Evolutionary conservation across 2,888 invertebrate species (phyloP).

Genomic region (Trachelus stipa): DNA sequence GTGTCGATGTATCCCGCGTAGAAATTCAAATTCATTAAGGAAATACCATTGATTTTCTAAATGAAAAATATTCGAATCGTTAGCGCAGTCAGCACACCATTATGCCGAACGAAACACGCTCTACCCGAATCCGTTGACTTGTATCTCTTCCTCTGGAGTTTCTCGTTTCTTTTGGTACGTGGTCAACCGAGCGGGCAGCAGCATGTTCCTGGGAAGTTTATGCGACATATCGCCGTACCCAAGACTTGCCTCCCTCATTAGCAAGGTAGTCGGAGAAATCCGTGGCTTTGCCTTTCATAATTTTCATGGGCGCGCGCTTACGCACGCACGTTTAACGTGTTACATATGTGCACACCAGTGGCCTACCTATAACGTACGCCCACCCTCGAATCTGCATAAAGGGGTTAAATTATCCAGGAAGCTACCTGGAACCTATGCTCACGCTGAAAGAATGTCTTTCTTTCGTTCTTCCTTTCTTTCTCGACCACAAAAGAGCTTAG

Average conservation of each 20-base stretch:
- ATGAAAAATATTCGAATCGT: background rate
- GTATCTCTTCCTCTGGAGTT: background rate
- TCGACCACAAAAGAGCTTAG: slow-evolving; percentile 8
- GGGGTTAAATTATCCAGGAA: slow-evolving; percentile 50
- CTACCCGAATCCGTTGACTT: background rate
- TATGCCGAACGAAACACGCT: background rate
- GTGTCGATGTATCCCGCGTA: background rate
- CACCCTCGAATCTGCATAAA: slow-evolving; percentile 38
- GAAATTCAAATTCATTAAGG: background rate
- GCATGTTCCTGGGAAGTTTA: slow-evolving; percentile 31
- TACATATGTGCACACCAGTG: background rate
- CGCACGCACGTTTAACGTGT: slow-evolving; percentile 22
- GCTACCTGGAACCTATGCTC: slow-evolving; percentile 39
- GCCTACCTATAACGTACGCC: slow-evolving; percentile 32
- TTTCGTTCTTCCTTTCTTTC: slow-evolving; percentile 5
- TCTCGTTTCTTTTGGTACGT: background rate
- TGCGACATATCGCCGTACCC: slow-evolving; percentile 26
- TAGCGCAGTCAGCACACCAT: background rate
- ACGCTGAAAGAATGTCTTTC: slow-evolving; percentile 40
- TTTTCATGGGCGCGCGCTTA: slow-evolving; percentile 30
- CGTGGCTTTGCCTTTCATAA: slow-evolving; percentile 41
- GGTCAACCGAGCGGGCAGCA: slow-evolving; percentile 2
- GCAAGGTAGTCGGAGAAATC: slow-evolving; percentile 39
- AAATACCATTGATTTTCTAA: background rate
- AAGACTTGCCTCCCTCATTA: slow-evolving; percentile 40